Percentiles rank a stretch among this genome's conserved stretches.
These are phyloP conservation scores for Merops nubicus DNA, from an alignment of 2,113 vertebrate species.

Conservation along the genomic window DNA sequence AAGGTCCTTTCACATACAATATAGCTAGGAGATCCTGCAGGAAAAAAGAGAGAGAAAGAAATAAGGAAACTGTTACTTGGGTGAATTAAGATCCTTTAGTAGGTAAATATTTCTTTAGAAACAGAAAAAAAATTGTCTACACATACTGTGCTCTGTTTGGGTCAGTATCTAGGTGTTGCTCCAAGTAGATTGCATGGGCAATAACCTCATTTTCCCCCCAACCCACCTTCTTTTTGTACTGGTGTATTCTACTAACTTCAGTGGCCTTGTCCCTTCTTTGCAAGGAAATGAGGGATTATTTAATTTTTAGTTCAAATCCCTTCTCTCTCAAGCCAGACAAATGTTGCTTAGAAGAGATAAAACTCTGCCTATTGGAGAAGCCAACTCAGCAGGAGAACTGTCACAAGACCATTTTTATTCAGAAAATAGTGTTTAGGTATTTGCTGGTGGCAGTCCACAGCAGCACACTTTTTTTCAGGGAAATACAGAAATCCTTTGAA, in stretches of 20 bases:
- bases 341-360: not conserved
- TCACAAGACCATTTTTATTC: not conserved
- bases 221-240: not conserved
- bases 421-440: not conserved
- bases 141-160: not conserved
- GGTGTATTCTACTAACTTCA: not conserved
- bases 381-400: not conserved
- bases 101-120: not conserved
- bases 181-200: not conserved
- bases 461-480: not conserved
- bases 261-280: not conserved
- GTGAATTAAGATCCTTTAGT: not conserved
- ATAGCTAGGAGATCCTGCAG: constrained; percentile 85
- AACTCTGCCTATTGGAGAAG: not conserved
- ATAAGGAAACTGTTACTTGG: not conserved
- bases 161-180: not conserved
- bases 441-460: not conserved
- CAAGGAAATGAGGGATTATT: not conserved
- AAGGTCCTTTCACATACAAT: constrained; percentile 85
- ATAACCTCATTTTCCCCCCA: not conserved
- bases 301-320: not conserved
- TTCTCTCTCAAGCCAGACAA: not conserved
- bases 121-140: not conserved
- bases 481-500: not conserved
- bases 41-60: not conserved